phyloP scores from a whole-genome alignment of 2,797 vertebrate genomes.

The Pipistrellus pygmaeus region DNA sequence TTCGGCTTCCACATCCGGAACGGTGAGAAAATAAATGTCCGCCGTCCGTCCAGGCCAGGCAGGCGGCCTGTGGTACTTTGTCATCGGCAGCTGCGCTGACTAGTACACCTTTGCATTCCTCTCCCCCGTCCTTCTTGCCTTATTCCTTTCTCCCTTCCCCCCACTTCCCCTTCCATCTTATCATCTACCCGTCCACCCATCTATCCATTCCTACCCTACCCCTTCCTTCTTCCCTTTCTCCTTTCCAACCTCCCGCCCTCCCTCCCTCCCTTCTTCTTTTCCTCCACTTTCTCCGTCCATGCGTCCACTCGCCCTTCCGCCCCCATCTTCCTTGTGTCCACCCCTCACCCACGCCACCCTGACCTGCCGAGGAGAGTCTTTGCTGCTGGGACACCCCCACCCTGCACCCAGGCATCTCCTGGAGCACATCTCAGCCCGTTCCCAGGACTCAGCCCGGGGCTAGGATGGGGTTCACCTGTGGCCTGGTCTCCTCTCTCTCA shows the following conservation, averaged over 20 bases:
- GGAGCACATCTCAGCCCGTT: not conserved
- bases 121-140: not conserved
- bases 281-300: not conserved
- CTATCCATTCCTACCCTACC: too few species aligned
- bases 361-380: not conserved
- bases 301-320: not conserved
- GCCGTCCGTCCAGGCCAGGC: not conserved
- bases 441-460: not conserved
- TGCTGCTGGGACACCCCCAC: too few species aligned
- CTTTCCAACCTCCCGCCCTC: too few species aligned
- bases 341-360: not conserved
- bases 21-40: not conserved
- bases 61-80: not conserved
- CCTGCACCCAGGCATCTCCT: not conserved
- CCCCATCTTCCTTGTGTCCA: not conserved
- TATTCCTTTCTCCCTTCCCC: too few species aligned
- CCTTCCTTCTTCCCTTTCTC: not conserved
- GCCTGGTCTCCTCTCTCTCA: too few species aligned
- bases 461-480: too few species aligned
- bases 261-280: not conserved
- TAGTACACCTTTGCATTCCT: fast-evolving
- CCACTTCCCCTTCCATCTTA: not conserved
- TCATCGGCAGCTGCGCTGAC: not conserved
- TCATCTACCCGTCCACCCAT: too few species aligned
- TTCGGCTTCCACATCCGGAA: not conserved